phyloP scores from a whole-genome alignment of 2,797 vertebrate species.

The Cebuella pygmaea region DNA sequence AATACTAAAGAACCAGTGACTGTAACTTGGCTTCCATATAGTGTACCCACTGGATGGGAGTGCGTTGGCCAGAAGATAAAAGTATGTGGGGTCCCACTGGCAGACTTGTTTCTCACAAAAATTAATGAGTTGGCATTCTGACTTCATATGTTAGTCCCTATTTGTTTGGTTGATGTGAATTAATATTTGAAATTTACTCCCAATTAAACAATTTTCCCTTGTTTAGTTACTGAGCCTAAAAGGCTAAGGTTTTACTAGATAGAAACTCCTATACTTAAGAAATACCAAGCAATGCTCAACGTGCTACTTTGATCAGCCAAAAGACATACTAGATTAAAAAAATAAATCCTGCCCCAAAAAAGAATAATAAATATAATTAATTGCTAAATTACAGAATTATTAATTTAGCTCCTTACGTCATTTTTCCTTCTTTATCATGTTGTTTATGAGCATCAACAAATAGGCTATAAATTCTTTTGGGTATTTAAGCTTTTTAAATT shows the following conservation, averaged over 20 bases:
- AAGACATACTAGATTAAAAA: background rate
- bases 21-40: background rate
- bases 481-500: conserved; percentile 43
- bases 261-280: background rate
- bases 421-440: background rate
- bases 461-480: conserved; percentile 46
- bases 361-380: conserved; percentile 15
- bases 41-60: background rate
- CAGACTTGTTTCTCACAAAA: conserved; percentile 30
- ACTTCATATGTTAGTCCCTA: background rate
- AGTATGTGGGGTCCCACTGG: background rate
- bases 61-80: background rate
- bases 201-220: background rate
- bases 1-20: background rate
- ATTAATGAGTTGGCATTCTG: conserved; percentile 11
- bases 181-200: conserved; percentile 33
- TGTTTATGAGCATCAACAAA: conserved; percentile 50
- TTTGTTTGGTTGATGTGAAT: background rate
- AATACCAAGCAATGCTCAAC: background rate
- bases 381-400: conserved; percentile 15
- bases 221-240: conserved; percentile 9
- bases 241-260: background rate
- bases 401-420: background rate
- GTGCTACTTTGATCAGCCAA: background rate
- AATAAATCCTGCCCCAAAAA: conserved; percentile 23